Conservation (phyloP, 2,888 invertebrate genomes). For the Lithophane ornitopus region DNA sequence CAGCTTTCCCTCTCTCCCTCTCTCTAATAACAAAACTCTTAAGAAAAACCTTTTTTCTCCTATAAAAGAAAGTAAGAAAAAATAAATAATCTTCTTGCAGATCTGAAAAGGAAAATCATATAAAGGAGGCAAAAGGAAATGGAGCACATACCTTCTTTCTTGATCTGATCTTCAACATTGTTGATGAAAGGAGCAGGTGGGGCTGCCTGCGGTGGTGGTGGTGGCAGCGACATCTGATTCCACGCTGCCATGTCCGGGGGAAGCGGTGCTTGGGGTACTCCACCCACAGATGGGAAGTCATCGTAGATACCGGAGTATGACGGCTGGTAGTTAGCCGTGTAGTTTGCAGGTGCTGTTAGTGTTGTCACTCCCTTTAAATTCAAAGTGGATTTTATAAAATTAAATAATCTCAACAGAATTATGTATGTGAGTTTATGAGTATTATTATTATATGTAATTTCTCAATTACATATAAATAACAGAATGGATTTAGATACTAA, state of each 20-base stretch:
- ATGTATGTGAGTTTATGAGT: background rate
- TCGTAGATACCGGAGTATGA: conserved; percentile 84
- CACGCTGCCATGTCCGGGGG: conserved; percentile 81
- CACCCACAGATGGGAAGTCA: conserved; percentile 79
- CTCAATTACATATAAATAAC: background rate
- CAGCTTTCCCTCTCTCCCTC: too few species aligned
- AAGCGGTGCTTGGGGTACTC: conserved; percentile 66
- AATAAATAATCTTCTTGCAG: background rate
- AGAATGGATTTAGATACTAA: background rate
- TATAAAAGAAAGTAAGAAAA: background rate
- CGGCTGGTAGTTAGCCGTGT: conserved; percentile 76
- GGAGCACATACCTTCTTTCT: conserved; percentile 86
- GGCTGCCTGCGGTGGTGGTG: conserved; percentile 71
- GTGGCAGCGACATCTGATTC: conserved; percentile 87
- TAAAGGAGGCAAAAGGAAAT: background rate
- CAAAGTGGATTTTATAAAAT: background rate
- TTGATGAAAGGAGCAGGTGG: conserved; percentile 74
- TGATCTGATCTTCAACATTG: conserved; percentile 87
- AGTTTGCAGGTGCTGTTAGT: conserved; percentile 61
- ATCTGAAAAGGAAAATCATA: conserved; percentile 34
- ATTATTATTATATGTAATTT: background rate
- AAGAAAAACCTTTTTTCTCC: background rate
- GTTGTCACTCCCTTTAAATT: conserved; percentile 63
- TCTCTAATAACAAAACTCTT: background rate
- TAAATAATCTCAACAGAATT: background rate